Evolutionary conservation across 1,140 invertebrate genomes (phyloP).

Genomic region (Acromyrmex heyeri): DNA sequence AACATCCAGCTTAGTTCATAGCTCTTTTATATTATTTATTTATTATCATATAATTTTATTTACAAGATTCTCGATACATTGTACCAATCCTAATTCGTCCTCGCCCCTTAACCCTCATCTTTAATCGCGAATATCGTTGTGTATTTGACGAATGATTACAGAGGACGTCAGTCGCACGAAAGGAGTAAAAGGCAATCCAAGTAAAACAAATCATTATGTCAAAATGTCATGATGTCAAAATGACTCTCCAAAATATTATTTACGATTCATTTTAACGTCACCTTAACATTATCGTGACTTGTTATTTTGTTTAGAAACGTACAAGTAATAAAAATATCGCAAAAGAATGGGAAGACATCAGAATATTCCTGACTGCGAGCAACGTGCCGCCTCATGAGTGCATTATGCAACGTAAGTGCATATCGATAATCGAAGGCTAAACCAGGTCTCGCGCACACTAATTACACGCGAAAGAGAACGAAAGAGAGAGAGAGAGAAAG

Average conservation of each 20-base stretch:
- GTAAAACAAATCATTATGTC: no score
- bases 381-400: conserved; percentile 13
- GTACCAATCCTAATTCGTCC: not conserved
- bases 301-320: no score
- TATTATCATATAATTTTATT: not conserved
- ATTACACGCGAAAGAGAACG: not conserved
- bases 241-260: no score
- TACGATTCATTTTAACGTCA: no score
- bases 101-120: not conserved
- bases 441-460: conserved; percentile 32
- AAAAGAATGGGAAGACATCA: not conserved
- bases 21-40: no score
- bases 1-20: no score
- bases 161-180: not conserved
- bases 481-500: no score
- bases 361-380: conserved; percentile 46
- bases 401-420: conserved; percentile 62
- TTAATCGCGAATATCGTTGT: conserved; percentile 3
- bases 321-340: not conserved
- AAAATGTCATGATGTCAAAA: no score
- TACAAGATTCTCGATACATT: not conserved
- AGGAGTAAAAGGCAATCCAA: not conserved
- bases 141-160: conserved; percentile 1
- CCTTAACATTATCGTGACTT: no score
- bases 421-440: conserved; percentile 74